phyloP scores from a whole-genome alignment of 1,140 invertebrate species.

The Cardiocondyla obscurior region DNA sequence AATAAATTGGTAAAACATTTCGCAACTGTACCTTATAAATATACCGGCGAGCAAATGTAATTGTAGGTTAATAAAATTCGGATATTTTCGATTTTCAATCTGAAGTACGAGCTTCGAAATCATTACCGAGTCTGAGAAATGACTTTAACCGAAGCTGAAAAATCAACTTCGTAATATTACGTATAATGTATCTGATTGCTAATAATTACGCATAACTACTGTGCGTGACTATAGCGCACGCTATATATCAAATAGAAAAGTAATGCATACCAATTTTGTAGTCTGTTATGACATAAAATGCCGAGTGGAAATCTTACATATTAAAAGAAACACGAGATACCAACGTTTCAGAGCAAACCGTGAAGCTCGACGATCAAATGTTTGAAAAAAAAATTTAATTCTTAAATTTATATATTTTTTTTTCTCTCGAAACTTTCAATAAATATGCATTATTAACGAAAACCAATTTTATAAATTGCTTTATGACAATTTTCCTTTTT shows the following conservation, averaged over 20 bases:
- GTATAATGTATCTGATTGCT: not conserved
- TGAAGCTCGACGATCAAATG: not conserved
- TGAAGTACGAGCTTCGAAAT: not conserved
- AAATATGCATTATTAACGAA: not conserved
- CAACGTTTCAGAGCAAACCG: not conserved
- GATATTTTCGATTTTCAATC: not conserved
- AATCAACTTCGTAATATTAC: not conserved
- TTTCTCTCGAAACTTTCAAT: no score
- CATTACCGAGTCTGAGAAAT: not conserved
- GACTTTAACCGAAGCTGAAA: not conserved
- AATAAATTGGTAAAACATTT: constrained; percentile 1
- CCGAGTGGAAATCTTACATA: constrained; percentile 17
- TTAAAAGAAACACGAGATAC: not conserved
- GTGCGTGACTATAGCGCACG: not conserved
- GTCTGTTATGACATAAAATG: constrained; percentile 11
- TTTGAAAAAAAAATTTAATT: not conserved
- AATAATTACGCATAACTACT: constrained; percentile 17
- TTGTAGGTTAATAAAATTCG: constrained; percentile 1
- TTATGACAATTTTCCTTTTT: not conserved
- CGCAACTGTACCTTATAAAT: not conserved
- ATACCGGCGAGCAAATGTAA: not conserved
- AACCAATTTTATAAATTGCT: not conserved
- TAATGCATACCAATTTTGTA: constrained; percentile 8
- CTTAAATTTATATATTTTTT: not conserved
- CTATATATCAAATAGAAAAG: constrained; percentile 5